phyloP scores from a whole-genome alignment of 1,140 invertebrate genomes.

The Campoletis sonorensis region DNA sequence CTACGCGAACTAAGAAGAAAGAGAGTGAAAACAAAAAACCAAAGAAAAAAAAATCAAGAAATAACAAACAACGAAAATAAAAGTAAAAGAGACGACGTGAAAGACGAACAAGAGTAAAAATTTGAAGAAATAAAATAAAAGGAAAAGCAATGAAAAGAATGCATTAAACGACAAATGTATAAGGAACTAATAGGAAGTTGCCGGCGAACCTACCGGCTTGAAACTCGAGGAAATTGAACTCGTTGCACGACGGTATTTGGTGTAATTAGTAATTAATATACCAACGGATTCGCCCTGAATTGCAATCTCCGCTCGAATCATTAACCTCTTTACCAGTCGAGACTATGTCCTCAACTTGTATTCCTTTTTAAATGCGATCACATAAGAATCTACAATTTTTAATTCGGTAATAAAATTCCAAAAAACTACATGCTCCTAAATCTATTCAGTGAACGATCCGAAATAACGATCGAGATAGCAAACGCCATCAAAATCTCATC shows the following conservation, averaged over 20 bases:
- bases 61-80: constrained; percentile 5
- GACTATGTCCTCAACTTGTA: background rate
- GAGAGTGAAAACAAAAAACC: constrained; percentile 15
- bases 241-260: constrained; percentile 21
- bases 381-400: too few species aligned
- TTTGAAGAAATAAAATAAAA: background rate
- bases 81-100: background rate
- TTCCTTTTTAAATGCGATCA: background rate
- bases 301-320: background rate
- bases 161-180: too few species aligned
- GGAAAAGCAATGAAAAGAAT: background rate
- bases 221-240: constrained; percentile 14
- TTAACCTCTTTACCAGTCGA: background rate
- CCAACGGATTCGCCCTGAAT: background rate
- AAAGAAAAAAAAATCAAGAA: too few species aligned
- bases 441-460: too few species aligned
- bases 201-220: background rate
- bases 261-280: constrained; percentile 34
- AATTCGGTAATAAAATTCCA: background rate
- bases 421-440: background rate
- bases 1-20: constrained; percentile 3
- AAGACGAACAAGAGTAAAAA: background rate
- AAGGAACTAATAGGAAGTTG: background rate
- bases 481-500: too few species aligned
- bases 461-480: too few species aligned